Base-by-base conservation (phyloP, 2,888 invertebrate genomes). In the Drosophila tripunctata region DNA sequence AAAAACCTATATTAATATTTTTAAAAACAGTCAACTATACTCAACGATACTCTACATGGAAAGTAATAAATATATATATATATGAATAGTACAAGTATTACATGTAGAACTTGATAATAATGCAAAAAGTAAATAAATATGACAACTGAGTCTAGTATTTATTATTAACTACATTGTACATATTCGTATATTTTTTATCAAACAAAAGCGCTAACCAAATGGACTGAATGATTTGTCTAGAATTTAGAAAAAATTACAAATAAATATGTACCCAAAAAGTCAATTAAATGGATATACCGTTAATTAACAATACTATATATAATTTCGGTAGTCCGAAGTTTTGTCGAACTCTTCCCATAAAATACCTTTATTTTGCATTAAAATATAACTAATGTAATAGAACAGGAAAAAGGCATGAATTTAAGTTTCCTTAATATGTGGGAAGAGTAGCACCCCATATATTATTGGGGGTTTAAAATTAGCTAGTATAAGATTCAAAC, bases 401-500 rank as follows among this genome's bases (percentile, higher is more conserved):
- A n/a, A n/a, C n/a, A n/a, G n/a, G n/a, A n/a, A 4, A 7, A n/a
- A 8, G 6, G 24, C 24, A 52, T 38, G 1, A 35, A 31, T 17
- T 22, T 27, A 12, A 21, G 15, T 10, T 58, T 21, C 33, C 14
- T 4, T 31, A 3, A 8, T 21, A 30, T 44, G 48, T 47, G 65
- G 33, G 45, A 55, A 70, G 36, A 57, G 56, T n/a, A 48, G 19
- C 10, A 47, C 40, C 52, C n/a, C n/a, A n/a, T n/a, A n/a, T n/a
- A n/a, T n/a, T 35, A 47, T 35, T 66, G 14, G 27, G 35, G 45
- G 17, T 51, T 51, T 75, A 75, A 78, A 84, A 78, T 84, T 80
- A 84, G 57, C 81, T 84, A 84, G 78, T 67, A 47, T 58, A 47
- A 50, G 61, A 40, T 54, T 60, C 55, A 71, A 77, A 66, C 51